Evolutionary conservation across 2,888 invertebrate species (phyloP), one percentile per base, ranked within the genome.

Genomic region (Drosophila anomalata): DNA sequence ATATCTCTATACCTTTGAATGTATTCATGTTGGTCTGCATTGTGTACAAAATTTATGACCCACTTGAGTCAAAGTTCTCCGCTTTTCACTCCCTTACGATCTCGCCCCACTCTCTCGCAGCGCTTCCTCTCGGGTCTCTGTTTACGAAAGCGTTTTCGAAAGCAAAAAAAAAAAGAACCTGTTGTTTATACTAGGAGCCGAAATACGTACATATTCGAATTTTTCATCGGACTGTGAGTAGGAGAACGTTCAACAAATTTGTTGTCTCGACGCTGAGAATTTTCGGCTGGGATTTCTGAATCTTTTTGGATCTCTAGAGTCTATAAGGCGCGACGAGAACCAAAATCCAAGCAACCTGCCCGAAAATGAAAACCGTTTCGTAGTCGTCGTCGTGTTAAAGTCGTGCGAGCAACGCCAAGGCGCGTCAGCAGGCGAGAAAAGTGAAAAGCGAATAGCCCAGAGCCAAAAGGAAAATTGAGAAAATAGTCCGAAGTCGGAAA

Each of bases 361-460:
- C 60, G 77, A 73, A 62, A 71, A 85, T 75, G 76, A 69, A 50
- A 72, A 63, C 67, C 73, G 54, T 78, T 58, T 76, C 79, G 83
- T 85, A 85, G 84, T 85, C 84, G 87, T 84, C 77, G 87, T 82
- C 85, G 84, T 85, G 84, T 85, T 87, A 71, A 85, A 90, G 89
- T 90, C 87, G 89, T 89, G 83, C 78, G 87, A 83, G 84, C 89
- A 88, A 89, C 89, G 87, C 85, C 81, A 87, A 87, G 89, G 79
- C 90, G 87, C 80, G 85, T 81, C 54, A 63, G 65, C 22, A 42
- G 55, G 31, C 54, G 55, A 54, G 67, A 79, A 79, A 70, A 44
- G 44, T 12, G 44, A 22, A 44, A 22, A 39, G 22, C 22, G 22
- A 22, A 22, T 3, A n/a, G 36, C 39, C n/a, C n/a, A 14, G 7